Evolutionary conservation across 2,113 vertebrate genomes (phyloP).

Genomic region (Boleophthalmus pectinirostris): DNA sequence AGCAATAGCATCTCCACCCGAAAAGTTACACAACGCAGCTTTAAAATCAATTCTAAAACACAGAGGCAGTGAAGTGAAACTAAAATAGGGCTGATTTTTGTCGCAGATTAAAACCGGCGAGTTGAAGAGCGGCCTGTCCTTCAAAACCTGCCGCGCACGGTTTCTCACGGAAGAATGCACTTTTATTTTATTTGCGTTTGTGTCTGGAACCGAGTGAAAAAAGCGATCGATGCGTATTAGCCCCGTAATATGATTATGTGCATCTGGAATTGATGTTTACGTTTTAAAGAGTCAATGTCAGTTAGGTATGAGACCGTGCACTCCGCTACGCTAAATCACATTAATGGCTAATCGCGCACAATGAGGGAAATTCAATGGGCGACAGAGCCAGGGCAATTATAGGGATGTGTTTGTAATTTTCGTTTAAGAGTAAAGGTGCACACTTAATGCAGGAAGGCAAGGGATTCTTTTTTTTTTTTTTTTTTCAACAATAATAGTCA

Average conservation of each 20-base stretch:
- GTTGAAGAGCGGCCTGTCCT: constrained; percentile 31
- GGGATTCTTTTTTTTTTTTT: not conserved
- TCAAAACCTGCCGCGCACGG: constrained; percentile 8
- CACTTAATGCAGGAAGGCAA: not conserved
- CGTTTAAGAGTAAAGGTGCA: not conserved
- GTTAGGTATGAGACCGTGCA: constrained; percentile 70
- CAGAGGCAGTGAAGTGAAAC: too few relatives aligned
- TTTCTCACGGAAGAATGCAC: constrained; percentile 36
- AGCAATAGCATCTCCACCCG: too few relatives aligned
- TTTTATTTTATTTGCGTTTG: constrained; percentile 50
- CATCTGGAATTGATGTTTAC: constrained; percentile 71
- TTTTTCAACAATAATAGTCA: not conserved
- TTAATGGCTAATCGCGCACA: constrained; percentile 64
- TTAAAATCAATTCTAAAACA: too few relatives aligned
- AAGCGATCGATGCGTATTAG: constrained; percentile 71
- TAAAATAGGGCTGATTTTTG: too few relatives aligned
- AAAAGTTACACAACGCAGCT: too few relatives aligned
- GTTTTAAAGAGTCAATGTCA: constrained; percentile 68
- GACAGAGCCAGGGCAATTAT: constrained; percentile 40
- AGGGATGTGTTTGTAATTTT: constrained; percentile 32
- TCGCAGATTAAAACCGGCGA: too few relatives aligned
- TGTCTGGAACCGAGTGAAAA: constrained; percentile 40
- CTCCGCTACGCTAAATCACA: constrained; percentile 69
- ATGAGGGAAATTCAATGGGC: constrained; percentile 51
- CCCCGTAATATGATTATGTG: constrained; percentile 73